A percentile compares a stretch with the other conserved stretches of the same genome.
phyloP scores from a whole-genome alignment of 2,113 vertebrate genomes.

The Mus musculus region DNA sequence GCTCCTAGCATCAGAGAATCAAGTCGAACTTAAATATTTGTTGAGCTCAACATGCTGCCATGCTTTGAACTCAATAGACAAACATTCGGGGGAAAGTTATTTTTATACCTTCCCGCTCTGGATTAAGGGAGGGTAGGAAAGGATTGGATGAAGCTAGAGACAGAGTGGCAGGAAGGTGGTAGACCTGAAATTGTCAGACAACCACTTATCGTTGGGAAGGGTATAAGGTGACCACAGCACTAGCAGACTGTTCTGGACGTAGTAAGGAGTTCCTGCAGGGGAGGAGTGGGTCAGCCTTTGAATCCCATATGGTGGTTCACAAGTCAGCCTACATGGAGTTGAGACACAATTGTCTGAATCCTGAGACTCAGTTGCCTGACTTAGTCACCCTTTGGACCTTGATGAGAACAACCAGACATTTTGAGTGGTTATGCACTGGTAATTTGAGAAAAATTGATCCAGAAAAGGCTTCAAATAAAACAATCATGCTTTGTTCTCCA shows the following conservation, averaged over 20 bases:
- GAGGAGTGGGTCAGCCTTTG: neutral
- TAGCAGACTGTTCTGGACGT: neutral
- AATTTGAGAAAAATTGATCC: neutral
- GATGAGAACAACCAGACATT: neutral
- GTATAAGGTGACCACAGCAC: neutral
- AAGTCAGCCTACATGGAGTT: neutral
- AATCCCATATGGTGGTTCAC: neutral
- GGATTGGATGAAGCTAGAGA: too few species aligned
- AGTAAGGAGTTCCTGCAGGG: neutral
- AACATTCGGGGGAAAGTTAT: neutral
- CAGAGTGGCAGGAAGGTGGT: neutral
- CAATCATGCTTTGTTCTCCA: too few species aligned
- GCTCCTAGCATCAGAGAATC: neutral
- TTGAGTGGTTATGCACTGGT: too few species aligned
- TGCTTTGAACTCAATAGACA: neutral
- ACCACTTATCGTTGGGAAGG: neutral
- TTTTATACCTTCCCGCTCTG: neutral
- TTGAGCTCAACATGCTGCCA: neutral
- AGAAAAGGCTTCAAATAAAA: neutral
- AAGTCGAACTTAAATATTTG: neutral
- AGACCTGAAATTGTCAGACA: neutral
- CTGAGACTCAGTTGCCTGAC: neutral
- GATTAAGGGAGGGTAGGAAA: neutral
- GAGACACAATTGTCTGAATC: neutral
- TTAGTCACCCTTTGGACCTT: fast-evolving